phyloP scores from a whole-genome alignment of 2,888 invertebrate species.

The Campoplex nolae region DNA sequence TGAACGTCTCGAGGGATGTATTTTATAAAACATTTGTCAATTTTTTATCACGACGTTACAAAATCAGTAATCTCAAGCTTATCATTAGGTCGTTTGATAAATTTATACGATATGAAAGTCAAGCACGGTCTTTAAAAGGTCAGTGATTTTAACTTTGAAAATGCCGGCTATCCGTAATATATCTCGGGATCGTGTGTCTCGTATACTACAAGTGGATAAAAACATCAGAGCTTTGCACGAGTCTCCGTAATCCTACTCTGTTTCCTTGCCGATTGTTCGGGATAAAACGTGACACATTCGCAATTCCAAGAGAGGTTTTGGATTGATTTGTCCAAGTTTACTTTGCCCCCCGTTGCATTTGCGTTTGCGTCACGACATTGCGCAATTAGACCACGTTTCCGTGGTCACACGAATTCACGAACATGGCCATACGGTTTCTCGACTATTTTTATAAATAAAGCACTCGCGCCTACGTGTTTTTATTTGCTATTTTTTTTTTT shows the following conservation, averaged over 20 bases:
- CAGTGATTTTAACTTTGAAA: not conserved
- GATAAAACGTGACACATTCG: constrained; percentile 54
- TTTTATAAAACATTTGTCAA: not conserved
- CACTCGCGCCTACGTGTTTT: not conserved
- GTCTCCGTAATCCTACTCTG: constrained; percentile 19
- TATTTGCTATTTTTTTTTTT: not conserved
- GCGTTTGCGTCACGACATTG: constrained; percentile 67
- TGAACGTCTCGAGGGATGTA: not conserved
- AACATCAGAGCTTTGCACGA: constrained; percentile 25
- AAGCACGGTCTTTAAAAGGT: not conserved
- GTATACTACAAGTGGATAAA: constrained; percentile 9
- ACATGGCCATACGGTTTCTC: constrained; percentile 20
- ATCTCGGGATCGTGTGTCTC: not conserved
- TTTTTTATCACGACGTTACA: not conserved
- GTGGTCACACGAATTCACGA: constrained; percentile 24
- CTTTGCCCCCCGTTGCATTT: constrained; percentile 44
- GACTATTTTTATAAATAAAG: constrained; percentile 17
- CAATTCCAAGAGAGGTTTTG: constrained; percentile 17
- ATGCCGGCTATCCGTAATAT: not conserved
- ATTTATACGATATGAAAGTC: not conserved
- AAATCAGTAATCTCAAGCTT: not conserved
- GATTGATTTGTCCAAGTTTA: constrained; percentile 63
- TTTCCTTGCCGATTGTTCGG: constrained; percentile 31
- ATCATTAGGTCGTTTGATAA: not conserved
- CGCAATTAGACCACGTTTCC: constrained; percentile 65